Evolutionary conservation across 2,888 invertebrate species (phyloP).

Genomic region (Athalia circularis): DNA sequence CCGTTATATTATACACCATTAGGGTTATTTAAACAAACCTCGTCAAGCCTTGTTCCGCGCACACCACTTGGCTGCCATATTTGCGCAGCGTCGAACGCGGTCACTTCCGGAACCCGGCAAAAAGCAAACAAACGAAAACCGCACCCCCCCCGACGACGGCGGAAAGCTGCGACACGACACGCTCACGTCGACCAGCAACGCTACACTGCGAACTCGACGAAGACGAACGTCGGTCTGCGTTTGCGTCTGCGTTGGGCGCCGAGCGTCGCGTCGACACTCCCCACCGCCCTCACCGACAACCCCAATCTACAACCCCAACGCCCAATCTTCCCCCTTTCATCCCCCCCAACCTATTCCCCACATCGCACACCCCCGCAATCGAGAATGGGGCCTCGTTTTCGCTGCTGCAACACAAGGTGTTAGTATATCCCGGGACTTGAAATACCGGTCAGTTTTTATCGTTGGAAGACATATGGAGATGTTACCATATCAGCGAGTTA

Average conservation of each 20-base stretch:
- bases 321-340: background rate
- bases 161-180: slow-evolving; percentile 37
- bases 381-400: slow-evolving; percentile 33
- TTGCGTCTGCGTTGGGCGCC: slow-evolving; percentile 51
- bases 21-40: slow-evolving; percentile 18
- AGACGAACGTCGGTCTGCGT: slow-evolving; percentile 57
- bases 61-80: slow-evolving; percentile 37
- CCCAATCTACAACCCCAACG: background rate
- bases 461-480: no score
- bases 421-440: background rate
- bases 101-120: slow-evolving; percentile 49
- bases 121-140: slow-evolving; percentile 47
- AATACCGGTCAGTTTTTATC: background rate
- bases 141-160: slow-evolving; percentile 25
- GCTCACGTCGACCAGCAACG: slow-evolving; percentile 65
- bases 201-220: slow-evolving; percentile 63
- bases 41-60: slow-evolving; percentile 22
- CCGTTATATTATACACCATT: background rate
- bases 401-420: slow-evolving; percentile 32
- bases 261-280: slow-evolving; percentile 23
- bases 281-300: slow-evolving; percentile 14
- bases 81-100: slow-evolving; percentile 50
- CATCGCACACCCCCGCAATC: slow-evolving; percentile 18
- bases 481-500: no score
- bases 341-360: no score